Percentiles rank a stretch among this genome's conserved stretches.
These are phyloP conservation scores for Regulus satrapa DNA, from an alignment of 2,113 vertebrate genomes.

Conservation along the genomic window DNA sequence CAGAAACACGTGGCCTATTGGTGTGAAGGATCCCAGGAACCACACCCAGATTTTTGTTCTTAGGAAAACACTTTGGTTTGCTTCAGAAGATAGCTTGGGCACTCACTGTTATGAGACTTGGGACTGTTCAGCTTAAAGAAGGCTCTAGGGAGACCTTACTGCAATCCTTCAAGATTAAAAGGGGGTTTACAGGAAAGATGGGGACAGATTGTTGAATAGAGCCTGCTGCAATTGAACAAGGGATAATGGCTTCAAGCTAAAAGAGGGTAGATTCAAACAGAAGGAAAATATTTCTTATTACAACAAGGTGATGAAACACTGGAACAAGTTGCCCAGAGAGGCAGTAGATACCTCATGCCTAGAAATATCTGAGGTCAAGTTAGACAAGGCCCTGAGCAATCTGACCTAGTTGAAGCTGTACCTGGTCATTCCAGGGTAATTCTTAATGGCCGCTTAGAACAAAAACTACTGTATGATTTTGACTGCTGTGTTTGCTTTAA, in stretches of 20 bases:
- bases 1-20: rapidly evolving
- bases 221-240: not conserved
- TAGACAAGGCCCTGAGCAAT: not conserved
- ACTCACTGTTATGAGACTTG: not conserved
- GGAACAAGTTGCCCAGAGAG: not conserved
- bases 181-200: not conserved
- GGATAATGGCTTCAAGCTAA: not conserved
- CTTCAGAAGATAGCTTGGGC: not conserved
- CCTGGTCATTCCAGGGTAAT: not conserved
- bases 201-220: not conserved
- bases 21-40: not conserved
- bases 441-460: not conserved
- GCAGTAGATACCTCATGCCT: not conserved
- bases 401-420: no score
- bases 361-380: not conserved
- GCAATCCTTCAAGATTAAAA: not conserved
- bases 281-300: not conserved
- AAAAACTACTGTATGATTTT: not conserved
- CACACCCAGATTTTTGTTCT: not conserved
- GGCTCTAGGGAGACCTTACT: not conserved
- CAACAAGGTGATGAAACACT: not conserved
- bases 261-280: not conserved
- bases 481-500: not conserved
- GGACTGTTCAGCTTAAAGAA: not conserved
- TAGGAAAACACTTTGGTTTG: not conserved